phyloP scores from a whole-genome alignment of 1,140 invertebrate species.

The Drosophila guanche region DNA sequence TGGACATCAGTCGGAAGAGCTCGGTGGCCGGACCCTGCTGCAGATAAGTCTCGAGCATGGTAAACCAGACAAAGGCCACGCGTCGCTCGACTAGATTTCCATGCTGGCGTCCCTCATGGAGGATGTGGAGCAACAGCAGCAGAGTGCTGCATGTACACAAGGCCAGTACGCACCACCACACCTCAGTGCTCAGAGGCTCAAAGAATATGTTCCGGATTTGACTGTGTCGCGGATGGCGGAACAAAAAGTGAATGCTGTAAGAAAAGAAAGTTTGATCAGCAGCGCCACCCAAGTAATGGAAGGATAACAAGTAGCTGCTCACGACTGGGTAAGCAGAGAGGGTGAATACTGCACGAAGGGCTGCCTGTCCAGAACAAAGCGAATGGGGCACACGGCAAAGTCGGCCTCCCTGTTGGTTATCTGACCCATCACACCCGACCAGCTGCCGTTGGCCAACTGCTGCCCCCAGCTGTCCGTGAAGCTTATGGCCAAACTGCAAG shows the following conservation, averaged over 20 bases:
- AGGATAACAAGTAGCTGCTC: constrained; percentile 27
- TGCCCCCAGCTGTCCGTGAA: constrained; percentile 84
- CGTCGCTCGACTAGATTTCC: constrained; percentile 15
- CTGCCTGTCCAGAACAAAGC: constrained; percentile 83
- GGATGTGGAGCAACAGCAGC: constrained; percentile 50
- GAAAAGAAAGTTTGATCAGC: neutral
- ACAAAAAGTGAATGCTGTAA: constrained; percentile 83
- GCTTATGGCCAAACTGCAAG: constrained; percentile 81
- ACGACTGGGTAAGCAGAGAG: constrained; percentile 83
- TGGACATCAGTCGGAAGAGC: constrained; percentile 62
- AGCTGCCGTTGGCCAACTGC: constrained; percentile 83
- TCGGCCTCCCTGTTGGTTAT: constrained; percentile 83
- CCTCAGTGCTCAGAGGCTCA: constrained; percentile 81
- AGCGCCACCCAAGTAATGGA: neutral
- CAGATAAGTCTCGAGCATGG: constrained; percentile 67
- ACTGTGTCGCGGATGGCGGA: constrained; percentile 85
- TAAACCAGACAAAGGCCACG: constrained; percentile 61
- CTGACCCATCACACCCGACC: constrained; percentile 85
- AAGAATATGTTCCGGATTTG: constrained; percentile 84
- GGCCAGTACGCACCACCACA: constrained; percentile 81
- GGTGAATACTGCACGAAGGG: constrained; percentile 83
- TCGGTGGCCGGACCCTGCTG: constrained; percentile 65
- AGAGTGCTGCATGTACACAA: constrained; percentile 50
- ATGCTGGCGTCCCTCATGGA: constrained; percentile 29
- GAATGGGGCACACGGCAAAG: constrained; percentile 84